These are phyloP conservation scores for Sebastes itinus DNA, from an alignment of 2,797 vertebrate species.

Conservation along the genomic window DNA sequence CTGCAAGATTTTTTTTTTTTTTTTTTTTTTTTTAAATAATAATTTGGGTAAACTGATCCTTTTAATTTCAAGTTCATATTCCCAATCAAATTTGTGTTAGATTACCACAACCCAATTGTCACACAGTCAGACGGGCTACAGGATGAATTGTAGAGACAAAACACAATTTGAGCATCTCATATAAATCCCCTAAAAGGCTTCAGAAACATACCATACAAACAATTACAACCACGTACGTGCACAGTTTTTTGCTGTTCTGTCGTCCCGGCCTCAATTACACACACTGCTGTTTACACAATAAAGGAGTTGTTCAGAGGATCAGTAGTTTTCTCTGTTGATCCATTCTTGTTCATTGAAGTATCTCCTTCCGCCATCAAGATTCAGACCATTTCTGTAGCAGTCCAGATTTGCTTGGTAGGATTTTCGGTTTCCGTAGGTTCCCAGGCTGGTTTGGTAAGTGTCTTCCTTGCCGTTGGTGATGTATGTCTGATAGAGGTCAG, in stretches of 20 bases:
- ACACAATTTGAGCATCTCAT: neutral
- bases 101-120: neutral
- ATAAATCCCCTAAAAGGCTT: neutral
- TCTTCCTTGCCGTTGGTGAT: conserved; percentile 68
- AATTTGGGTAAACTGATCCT: neutral
- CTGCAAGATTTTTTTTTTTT: no score
- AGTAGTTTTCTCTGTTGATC: conserved; percentile 76
- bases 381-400: conserved; percentile 67
- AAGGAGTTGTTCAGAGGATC: conserved; percentile 10
- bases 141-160: neutral
- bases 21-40: neutral
- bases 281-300: neutral
- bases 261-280: neutral
- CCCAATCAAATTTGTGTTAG: neutral
- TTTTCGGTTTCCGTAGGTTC: conserved; percentile 64
- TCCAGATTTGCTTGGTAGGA: conserved; percentile 72
- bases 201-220: neutral
- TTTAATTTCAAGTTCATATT: neutral
- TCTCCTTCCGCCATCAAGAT: conserved; percentile 64
- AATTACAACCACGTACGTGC: conserved; percentile 10
- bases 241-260: conserved; percentile 8
- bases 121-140: neutral
- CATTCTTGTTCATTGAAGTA: conserved; percentile 85
- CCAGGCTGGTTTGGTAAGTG: conserved; percentile 68
- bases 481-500: conserved; percentile 78